Percentiles rank a stretch among this genome's conserved stretches.
These are phyloP conservation scores for Steatornis caripensis DNA, from an alignment of 2,113 vertebrate genomes.

Conservation along the genomic window DNA sequence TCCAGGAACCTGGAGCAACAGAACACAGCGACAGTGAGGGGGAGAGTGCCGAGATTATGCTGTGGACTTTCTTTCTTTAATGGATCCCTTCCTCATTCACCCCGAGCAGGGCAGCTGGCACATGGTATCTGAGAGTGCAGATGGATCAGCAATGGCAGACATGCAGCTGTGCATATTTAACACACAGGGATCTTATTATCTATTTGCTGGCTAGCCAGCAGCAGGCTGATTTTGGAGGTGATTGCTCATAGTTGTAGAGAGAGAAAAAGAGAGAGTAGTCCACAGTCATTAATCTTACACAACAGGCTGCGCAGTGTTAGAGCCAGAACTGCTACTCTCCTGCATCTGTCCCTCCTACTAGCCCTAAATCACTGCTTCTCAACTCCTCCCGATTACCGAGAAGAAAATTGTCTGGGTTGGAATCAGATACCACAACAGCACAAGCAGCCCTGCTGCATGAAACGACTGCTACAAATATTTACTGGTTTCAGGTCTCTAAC, in stretches of 20 bases:
- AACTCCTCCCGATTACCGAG: background rate
- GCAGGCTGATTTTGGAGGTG: slow-evolving; percentile 31
- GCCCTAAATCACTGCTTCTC: slow-evolving; percentile 46
- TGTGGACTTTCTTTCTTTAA: background rate
- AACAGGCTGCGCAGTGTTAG: slow-evolving; percentile 1
- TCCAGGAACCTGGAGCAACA: background rate
- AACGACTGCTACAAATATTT: background rate
- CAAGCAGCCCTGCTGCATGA: background rate
- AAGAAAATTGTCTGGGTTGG: slow-evolving; percentile 10
- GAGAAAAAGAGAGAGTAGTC: slow-evolving; percentile 47
- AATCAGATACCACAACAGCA: background rate
- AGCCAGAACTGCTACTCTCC: slow-evolving; percentile 51
- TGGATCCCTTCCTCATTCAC: slow-evolving; percentile 13
- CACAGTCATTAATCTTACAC: slow-evolving; percentile 60
- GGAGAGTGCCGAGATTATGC: background rate
- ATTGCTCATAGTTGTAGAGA: slow-evolving; percentile 54
- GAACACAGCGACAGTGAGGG: fast-evolving
- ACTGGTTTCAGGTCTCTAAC: background rate
- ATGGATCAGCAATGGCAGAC: slow-evolving; percentile 57
- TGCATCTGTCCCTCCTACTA: slow-evolving; percentile 48
- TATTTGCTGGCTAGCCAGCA: slow-evolving; percentile 55
- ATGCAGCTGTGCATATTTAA: slow-evolving; percentile 65
- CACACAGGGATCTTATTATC: slow-evolving; percentile 63
- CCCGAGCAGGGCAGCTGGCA: slow-evolving; percentile 14
- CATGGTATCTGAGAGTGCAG: slow-evolving; percentile 18